Evolutionary conservation across 2,113 vertebrate species (phyloP), one percentile per base, ranked within the genome.

Genomic region (Anoplopoma fimbria): DNA sequence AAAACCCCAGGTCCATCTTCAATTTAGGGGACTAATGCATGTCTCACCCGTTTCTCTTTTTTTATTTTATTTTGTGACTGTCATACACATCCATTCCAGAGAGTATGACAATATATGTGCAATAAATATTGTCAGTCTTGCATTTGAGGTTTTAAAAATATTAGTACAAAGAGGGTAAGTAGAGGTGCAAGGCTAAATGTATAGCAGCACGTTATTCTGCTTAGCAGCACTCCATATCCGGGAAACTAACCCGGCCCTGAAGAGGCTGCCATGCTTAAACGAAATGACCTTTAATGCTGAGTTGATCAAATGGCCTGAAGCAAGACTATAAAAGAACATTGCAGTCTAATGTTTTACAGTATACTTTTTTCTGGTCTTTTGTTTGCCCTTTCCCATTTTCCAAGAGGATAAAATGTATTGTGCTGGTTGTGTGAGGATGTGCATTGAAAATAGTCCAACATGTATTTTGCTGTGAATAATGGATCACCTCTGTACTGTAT

Each of bases 211-310:
- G 75, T 88, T 87, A 73, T 86, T 87, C 73, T 91, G 79, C 80
- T 86, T 76, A 81, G 80, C 78, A 65, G 58, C 23, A 31, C 53
- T 64, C 75, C 47, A 31, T 69, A 80, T 58, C 73, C 7, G 7
- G 78, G 83, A 77, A 42, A 78, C 60, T 75, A 83, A 81, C 64
- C 67, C 25, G 21, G 81, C 61, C 82, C 72, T 58, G 78, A 85
- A 93, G 81, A 85, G 49, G 75, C 81, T 69, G 83, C 86, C 72
- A 75, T 55, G 84, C 86, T 86, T 90, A 90, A 90, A 91, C 81
- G 89, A 89, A 92, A 92, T 89, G 92, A 94, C 92, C 92, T 93
- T 94, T 91, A 93, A 89, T 63, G 87, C 86, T 69, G 80, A 92
- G 92, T 89, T 90, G 93, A 92, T 93, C 92, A 91, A 91, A 92